phyloP scores from a whole-genome alignment of 1,140 invertebrate genomes.

The Drosophila bocki region DNA sequence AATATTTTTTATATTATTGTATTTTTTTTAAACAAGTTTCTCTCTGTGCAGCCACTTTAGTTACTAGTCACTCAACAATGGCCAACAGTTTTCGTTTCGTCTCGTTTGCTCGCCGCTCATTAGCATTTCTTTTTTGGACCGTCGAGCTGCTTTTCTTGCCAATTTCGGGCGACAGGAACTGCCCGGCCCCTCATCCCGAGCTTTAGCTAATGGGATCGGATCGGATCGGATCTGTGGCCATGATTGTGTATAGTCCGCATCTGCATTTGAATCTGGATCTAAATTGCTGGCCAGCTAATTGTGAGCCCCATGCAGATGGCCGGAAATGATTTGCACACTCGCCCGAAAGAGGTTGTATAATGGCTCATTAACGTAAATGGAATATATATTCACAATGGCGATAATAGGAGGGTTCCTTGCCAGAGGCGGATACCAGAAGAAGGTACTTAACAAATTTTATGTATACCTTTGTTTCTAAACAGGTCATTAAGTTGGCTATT shows the following conservation, averaged over 20 bases:
- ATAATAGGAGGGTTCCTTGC: constrained; percentile 11
- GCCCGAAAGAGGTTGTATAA: constrained; percentile 14
- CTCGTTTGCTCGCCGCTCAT: constrained; percentile 41
- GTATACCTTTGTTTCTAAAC: constrained; percentile 3
- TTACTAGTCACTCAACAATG: constrained; percentile 46
- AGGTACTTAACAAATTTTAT: constrained; percentile 9
- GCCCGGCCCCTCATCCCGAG: constrained; percentile 24
- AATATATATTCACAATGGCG: constrained; percentile 8
- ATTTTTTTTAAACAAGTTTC: neutral
- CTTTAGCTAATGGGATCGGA: constrained; percentile 38
- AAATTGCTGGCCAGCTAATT: constrained; percentile 32
- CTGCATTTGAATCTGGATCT: constrained; percentile 32
- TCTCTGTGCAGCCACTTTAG: constrained; percentile 17
- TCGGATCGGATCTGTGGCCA: constrained; percentile 31
- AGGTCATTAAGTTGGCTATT: neutral
- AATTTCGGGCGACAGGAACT: constrained; percentile 48
- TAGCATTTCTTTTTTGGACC: constrained; percentile 47
- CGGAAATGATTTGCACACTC: constrained; percentile 40
- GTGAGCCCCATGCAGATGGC: constrained; percentile 27
- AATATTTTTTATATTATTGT: neutral
- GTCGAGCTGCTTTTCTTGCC: constrained; percentile 44
- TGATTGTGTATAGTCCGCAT: constrained; percentile 31
- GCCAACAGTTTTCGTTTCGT: constrained; percentile 39
- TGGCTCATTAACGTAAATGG: constrained; percentile 36
- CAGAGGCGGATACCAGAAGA: neutral